Percentiles rank a stretch among this genome's conserved stretches.
phyloP scores from a whole-genome alignment of 2,888 invertebrate species.

The Glyphotaelius pellucidus region DNA sequence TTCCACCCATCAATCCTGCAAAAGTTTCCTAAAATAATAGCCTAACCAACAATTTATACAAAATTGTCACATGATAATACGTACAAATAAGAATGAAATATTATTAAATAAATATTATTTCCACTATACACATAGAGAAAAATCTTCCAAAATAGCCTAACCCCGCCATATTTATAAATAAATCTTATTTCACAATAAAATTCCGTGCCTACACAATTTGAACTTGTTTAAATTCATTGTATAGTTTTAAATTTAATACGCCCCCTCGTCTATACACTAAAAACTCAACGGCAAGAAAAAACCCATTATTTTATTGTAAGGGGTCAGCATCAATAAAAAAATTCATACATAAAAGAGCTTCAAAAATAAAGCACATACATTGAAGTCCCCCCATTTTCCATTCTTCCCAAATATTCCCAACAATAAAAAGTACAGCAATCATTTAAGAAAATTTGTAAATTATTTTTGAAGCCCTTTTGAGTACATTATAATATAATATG shows the following conservation, averaged over 20 bases:
- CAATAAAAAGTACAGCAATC: not conserved
- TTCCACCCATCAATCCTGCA: not conserved
- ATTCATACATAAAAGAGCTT: not conserved
- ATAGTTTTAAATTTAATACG: not conserved
- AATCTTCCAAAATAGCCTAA: not conserved
- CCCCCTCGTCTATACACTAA: not conserved
- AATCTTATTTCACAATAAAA: constrained; percentile 2
- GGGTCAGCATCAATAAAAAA: not conserved
- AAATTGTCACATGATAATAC: not conserved
- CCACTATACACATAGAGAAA: not conserved
- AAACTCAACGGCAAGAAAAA: not conserved
- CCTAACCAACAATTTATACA: not conserved
- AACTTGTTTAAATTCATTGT: constrained; percentile 2
- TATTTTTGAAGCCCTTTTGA: not conserved
- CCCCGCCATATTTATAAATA: constrained; percentile 2
- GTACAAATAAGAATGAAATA: not conserved
- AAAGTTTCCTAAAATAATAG: constrained; percentile 2
- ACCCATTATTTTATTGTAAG: not conserved
- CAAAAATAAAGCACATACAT: not conserved
- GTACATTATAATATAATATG: not conserved
- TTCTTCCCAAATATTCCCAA: not conserved
- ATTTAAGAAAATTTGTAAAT: not conserved
- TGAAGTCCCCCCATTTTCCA: not conserved
- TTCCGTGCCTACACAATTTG: constrained; percentile 2
- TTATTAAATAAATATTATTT: not conserved